A percentile compares a stretch with the other conserved stretches of the same genome.
These are phyloP conservation scores for Onychomys arenicola DNA, from an alignment of 2,797 vertebrate genomes.

Conservation along the genomic window DNA sequence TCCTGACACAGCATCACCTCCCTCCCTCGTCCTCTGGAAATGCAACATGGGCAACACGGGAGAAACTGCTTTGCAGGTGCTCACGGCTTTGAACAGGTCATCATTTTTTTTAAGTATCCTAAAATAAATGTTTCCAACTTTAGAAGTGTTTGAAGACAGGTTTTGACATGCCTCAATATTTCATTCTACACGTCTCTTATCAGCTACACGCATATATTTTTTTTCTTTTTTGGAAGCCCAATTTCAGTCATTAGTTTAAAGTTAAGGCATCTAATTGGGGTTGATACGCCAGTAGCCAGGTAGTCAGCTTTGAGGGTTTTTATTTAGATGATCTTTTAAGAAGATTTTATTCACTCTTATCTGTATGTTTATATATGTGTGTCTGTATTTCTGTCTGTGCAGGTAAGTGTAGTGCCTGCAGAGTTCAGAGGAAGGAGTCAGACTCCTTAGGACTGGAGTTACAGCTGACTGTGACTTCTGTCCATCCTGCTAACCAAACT, in stretches of 20 bases:
- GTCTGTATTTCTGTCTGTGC: not conserved
- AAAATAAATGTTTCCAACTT: slow-evolving; percentile 26
- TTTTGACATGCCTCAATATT: slow-evolving; percentile 1
- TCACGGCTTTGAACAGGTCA: not conserved
- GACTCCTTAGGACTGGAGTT: not conserved
- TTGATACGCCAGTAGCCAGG: not conserved
- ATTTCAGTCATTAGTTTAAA: not conserved
- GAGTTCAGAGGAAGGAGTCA: too few species aligned
- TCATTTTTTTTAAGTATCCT: not conserved
- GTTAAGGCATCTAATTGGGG: not conserved
- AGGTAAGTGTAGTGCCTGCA: not conserved
- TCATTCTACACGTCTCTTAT: not conserved
- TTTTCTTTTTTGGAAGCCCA: not conserved
- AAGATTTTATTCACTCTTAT: not conserved
- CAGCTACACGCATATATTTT: not conserved
- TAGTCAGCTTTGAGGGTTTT: not conserved
- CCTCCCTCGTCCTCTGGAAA: not conserved
- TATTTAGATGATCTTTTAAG: not conserved
- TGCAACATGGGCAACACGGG: not conserved
- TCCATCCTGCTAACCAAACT: not conserved
- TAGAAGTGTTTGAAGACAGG: not conserved
- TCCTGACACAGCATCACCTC: slow-evolving; percentile 19
- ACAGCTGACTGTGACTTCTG: not conserved
- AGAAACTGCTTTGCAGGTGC: not conserved
- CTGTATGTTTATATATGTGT: not conserved